phyloP scores from a whole-genome alignment of 30 jellyfish, hydroid and myxozoan genomes.

The Pseudorhiza aurosa region DNA sequence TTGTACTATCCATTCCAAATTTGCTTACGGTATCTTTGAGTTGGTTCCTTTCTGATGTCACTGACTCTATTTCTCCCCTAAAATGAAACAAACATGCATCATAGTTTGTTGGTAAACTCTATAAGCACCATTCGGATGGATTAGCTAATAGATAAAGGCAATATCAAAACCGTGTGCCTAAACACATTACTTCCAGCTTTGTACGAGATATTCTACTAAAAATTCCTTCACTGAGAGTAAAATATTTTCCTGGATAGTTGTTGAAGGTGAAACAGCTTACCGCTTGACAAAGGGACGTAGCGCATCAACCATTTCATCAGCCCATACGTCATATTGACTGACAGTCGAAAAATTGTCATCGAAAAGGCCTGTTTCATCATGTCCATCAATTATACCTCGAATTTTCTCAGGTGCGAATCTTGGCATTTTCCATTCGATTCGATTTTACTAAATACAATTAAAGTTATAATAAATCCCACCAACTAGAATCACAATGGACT shows the following conservation, averaged over 20 bases:
- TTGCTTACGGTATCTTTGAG: slow-evolving; percentile 75
- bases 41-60: slow-evolving; percentile 68
- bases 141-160: too few species aligned
- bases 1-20: slow-evolving; percentile 71
- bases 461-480: too few species aligned
- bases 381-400: slow-evolving; percentile 84
- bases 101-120: too few species aligned
- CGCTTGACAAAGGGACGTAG: slow-evolving; percentile 69
- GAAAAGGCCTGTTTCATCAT: slow-evolving; percentile 68
- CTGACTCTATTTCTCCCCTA: slow-evolving; percentile 83
- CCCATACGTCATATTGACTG: slow-evolving; percentile 82
- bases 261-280: slow-evolving; percentile 7
- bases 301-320: slow-evolving; percentile 88
- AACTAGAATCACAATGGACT: too few species aligned
- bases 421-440: too few species aligned
- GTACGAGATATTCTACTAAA: too few species aligned
- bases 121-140: too few species aligned
- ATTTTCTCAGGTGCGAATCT: slow-evolving; percentile 78
- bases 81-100: background rate
- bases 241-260: too few species aligned
- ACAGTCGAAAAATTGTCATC: slow-evolving; percentile 75
- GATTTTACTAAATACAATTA: too few species aligned
- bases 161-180: too few species aligned
- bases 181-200: too few species aligned
- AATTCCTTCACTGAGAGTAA: too few species aligned